Evolutionary conservation across 2,797 vertebrate genomes (phyloP).

Genomic region (Myotis findleyi): DNA sequence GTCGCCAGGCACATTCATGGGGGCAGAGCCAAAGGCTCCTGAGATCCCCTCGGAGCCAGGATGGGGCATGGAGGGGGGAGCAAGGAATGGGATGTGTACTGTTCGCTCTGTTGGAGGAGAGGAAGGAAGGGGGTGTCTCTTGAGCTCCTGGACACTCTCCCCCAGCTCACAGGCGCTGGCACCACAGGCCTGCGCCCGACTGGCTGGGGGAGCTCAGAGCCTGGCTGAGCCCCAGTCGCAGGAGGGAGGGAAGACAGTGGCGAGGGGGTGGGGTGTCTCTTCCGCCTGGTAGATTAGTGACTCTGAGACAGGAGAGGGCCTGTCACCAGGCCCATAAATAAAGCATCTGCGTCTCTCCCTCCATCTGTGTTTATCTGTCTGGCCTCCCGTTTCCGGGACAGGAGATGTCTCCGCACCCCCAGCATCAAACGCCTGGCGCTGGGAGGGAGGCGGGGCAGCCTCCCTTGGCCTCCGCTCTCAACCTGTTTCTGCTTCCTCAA

Average conservation of each 20-base stretch:
- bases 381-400: slow-evolving; percentile 79
- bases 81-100: not conserved
- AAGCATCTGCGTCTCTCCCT: slow-evolving; percentile 79
- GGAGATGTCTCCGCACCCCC: slow-evolving; percentile 69
- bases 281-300: slow-evolving; percentile 84
- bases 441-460: slow-evolving; percentile 4
- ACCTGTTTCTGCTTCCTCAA: slow-evolving; percentile 12
- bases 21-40: not conserved
- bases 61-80: not conserved
- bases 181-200: not conserved
- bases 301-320: slow-evolving; percentile 83
- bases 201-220: slow-evolving; percentile 22
- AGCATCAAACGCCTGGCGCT: slow-evolving; percentile 29
- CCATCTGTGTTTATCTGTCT: slow-evolving; percentile 87
- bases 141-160: not conserved
- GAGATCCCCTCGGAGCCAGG: not conserved
- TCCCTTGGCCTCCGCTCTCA: not conserved
- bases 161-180: not conserved
- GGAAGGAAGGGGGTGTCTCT: not conserved
- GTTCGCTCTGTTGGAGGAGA: not conserved
- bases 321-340: slow-evolving; percentile 85
- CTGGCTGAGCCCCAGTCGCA: slow-evolving; percentile 67
- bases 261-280: slow-evolving; percentile 72
- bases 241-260: slow-evolving; percentile 63
- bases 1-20: not conserved